Percentiles rank a stretch among this genome's conserved stretches.
Evolutionary conservation across 1,140 invertebrate genomes (phyloP).

Genomic region (Thrips palmi): DNA sequence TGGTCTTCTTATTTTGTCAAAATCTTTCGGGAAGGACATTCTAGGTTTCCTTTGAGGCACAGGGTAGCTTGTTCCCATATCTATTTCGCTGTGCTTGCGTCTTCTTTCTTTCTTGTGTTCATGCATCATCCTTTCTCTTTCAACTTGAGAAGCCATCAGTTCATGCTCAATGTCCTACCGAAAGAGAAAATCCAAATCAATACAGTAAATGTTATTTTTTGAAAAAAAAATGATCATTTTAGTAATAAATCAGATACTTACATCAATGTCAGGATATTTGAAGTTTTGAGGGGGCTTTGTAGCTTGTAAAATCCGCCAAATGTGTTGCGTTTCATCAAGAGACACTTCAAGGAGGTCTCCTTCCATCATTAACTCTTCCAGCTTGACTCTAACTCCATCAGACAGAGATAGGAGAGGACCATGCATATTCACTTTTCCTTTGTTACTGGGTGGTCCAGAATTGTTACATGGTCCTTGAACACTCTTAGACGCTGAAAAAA

Average conservation of each 20-base stretch:
- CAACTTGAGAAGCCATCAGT: conserved; percentile 4
- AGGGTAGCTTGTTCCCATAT: too few relatives aligned
- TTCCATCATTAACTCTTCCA: conserved; percentile 80
- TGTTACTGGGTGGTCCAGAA: too few relatives aligned
- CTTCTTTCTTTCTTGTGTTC: not conserved
- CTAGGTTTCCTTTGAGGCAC: too few relatives aligned
- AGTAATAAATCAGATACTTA: not conserved
- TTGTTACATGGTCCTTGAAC: too few relatives aligned
- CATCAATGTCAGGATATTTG: conserved; percentile 9
- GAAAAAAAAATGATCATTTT: too few relatives aligned
- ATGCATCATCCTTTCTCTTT: not conserved
- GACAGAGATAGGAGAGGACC: conserved; percentile 28
- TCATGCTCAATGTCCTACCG: conserved; percentile 2
- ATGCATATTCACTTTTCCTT: conserved; percentile 25
- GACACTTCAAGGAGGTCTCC: conserved; percentile 76
- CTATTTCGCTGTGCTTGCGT: too few relatives aligned
- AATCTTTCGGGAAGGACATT: too few relatives aligned
- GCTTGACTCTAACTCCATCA: conserved; percentile 21
- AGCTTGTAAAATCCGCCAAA: conserved; percentile 65
- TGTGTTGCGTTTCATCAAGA: conserved; percentile 63
- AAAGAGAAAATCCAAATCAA: too few relatives aligned
- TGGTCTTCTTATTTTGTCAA: too few relatives aligned
- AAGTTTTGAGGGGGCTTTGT: conserved; percentile 17
- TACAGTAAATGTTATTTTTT: too few relatives aligned
- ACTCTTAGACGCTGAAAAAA: conserved; percentile 19